A percentile compares a stretch with the other conserved stretches of the same genome.
phyloP scores from a whole-genome alignment of 2,797 vertebrate species.

The Novumbra hubbsi region DNA sequence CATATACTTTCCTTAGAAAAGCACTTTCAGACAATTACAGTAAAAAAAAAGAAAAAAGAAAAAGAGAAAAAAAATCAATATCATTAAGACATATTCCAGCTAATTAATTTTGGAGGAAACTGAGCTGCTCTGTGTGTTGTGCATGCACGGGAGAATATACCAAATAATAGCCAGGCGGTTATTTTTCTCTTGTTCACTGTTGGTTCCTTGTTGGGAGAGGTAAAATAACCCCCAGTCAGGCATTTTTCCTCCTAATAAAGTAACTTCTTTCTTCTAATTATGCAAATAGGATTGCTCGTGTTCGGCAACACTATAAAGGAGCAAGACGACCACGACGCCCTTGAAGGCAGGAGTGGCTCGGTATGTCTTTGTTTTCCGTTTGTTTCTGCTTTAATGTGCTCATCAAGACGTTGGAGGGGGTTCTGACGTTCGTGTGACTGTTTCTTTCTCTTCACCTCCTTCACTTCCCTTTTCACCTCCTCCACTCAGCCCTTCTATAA shows the following conservation, averaged over 20 bases:
- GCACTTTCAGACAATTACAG: conserved; percentile 73
- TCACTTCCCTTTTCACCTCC: conserved; percentile 8
- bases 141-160: conserved; percentile 47
- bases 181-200: conserved; percentile 65
- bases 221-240: conserved; percentile 77
- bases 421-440: conserved; percentile 8
- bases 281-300: conserved; percentile 67
- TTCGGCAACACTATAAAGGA: conserved; percentile 49
- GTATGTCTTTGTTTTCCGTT: conserved; percentile 43
- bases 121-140: conserved; percentile 50
- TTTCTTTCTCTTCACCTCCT: background rate
- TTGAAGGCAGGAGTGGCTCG: conserved; percentile 52
- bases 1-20: conserved; percentile 62
- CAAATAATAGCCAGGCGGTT: conserved; percentile 51
- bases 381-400: conserved; percentile 54
- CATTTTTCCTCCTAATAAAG: conserved; percentile 69
- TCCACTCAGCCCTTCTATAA: conserved; percentile 30
- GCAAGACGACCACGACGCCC: conserved; percentile 52
- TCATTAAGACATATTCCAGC: conserved; percentile 74
- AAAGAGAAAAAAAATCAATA: conserved; percentile 78
- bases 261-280: conserved; percentile 71
- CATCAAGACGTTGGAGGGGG: conserved; percentile 55
- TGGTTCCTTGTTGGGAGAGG: conserved; percentile 69
- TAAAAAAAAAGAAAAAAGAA: too few species aligned
- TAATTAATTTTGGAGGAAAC: conserved; percentile 76